phyloP scores from a whole-genome alignment of 2,113 vertebrate species.

The Cygnus atratus region DNA sequence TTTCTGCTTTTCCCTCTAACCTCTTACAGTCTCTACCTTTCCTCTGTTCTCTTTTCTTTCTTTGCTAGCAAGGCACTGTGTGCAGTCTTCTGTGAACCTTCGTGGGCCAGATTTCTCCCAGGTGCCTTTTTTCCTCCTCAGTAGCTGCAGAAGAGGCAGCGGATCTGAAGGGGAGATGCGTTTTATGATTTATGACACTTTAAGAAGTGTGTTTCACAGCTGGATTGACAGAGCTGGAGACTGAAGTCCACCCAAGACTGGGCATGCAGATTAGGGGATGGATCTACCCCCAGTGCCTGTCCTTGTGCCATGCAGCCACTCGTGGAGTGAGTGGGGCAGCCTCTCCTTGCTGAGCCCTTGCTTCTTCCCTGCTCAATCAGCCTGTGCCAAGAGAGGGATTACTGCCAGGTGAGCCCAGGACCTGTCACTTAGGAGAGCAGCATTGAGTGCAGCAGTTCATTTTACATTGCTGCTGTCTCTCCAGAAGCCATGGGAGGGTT shows the following conservation, averaged over 20 bases:
- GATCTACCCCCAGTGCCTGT: neutral
- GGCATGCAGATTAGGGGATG: neutral
- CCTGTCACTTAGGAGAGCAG: neutral
- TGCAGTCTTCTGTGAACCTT: conserved; percentile 71
- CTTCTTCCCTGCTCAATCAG: neutral
- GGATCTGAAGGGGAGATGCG: conserved; percentile 28
- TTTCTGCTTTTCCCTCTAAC: conserved; percentile 43
- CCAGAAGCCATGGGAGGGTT: neutral
- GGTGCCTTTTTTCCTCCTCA: conserved; percentile 65
- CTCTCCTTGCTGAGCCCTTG: neutral
- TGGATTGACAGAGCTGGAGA: conserved; percentile 30
- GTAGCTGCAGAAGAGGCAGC: conserved; percentile 41
- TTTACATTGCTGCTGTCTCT: neutral
- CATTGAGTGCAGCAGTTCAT: neutral
- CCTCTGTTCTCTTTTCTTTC: conserved; percentile 55
- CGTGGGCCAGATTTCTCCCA: conserved; percentile 54
- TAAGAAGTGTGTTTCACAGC: conserved; percentile 30
- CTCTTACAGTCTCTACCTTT: conserved; percentile 36
- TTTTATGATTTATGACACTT: conserved; percentile 57
- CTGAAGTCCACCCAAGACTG: neutral
- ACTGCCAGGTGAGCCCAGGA: neutral
- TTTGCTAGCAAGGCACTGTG: conserved; percentile 41
- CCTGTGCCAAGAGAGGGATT: neutral
- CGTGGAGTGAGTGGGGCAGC: neutral
- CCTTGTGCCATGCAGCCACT: neutral